Percentiles rank a stretch among this genome's conserved stretches.
Conservation (phyloP, 2,113 vertebrate species). For the Dendropsophus ebraccatus region DNA sequence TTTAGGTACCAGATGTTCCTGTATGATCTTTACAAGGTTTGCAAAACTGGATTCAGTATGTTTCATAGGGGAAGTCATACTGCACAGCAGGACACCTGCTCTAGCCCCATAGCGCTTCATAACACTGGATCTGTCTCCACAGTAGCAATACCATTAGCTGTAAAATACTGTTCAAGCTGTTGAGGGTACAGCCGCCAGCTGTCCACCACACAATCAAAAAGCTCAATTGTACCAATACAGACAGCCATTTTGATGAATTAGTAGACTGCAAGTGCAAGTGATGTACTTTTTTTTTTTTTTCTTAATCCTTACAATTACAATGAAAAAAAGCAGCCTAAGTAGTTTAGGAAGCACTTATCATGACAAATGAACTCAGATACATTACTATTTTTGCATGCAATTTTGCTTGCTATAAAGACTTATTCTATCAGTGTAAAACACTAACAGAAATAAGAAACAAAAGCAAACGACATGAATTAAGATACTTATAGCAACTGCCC, state of each 20-base stretch:
- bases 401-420: background rate
- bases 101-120: background rate
- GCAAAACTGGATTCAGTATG: background rate
- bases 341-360: background rate
- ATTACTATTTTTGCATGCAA: background rate
- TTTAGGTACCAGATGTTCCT: background rate
- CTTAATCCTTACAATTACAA: background rate
- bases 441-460: background rate
- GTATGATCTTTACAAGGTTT: slow-evolving; percentile 7
- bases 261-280: background rate
- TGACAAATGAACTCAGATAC: background rate
- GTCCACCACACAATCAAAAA: background rate
- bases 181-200: background rate
- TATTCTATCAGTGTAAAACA: background rate
- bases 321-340: background rate
- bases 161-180: slow-evolving; percentile 7
- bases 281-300: too few species aligned
- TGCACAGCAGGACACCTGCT: background rate
- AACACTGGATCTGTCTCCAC: background rate
- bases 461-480: too few species aligned
- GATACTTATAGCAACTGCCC: too few species aligned
- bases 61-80: background rate
- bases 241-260: background rate
- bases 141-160: background rate
- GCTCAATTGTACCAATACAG: background rate